These are phyloP conservation scores for Drosophila chauvacae DNA, from an alignment of 1,140 invertebrate species.

Conservation along the genomic window DNA sequence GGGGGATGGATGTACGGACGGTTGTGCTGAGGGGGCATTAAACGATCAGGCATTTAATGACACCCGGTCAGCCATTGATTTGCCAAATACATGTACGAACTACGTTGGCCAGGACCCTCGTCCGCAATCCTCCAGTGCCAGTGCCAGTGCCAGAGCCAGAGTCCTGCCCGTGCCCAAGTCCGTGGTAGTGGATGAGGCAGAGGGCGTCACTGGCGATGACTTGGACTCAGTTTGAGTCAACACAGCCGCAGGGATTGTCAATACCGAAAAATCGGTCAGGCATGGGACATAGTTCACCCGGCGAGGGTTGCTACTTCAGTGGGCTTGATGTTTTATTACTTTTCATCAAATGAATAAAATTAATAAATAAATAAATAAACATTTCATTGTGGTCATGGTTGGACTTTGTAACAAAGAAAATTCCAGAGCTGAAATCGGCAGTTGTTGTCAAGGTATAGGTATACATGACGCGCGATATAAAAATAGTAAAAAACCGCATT, in stretches of 20 bases:
- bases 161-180: neutral
- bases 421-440: neutral
- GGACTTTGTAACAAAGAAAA: neutral
- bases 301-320: slow-evolving; percentile 36
- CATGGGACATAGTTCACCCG: slow-evolving; percentile 54
- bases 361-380: neutral
- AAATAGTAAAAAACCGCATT: neutral
- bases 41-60: slow-evolving; percentile 82
- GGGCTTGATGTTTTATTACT: neutral
- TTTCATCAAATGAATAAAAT: neutral
- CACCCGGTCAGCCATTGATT: slow-evolving; percentile 80
- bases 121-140: slow-evolving; percentile 1
- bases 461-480: neutral
- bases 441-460: neutral
- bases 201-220: slow-evolving; percentile 28
- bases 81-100: slow-evolving; percentile 70
- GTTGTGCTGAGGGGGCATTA: slow-evolving; percentile 58
- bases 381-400: neutral
- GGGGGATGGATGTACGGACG: neutral
- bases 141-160: neutral
- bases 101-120: slow-evolving; percentile 21
- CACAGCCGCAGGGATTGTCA: slow-evolving; percentile 74
- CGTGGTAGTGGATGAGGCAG: neutral
- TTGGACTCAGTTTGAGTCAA: slow-evolving; percentile 68
- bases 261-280: slow-evolving; percentile 59